Base-by-base conservation (phyloP, 2,797 vertebrate genomes). In the Melanogrammus aeglefinus region DNA sequence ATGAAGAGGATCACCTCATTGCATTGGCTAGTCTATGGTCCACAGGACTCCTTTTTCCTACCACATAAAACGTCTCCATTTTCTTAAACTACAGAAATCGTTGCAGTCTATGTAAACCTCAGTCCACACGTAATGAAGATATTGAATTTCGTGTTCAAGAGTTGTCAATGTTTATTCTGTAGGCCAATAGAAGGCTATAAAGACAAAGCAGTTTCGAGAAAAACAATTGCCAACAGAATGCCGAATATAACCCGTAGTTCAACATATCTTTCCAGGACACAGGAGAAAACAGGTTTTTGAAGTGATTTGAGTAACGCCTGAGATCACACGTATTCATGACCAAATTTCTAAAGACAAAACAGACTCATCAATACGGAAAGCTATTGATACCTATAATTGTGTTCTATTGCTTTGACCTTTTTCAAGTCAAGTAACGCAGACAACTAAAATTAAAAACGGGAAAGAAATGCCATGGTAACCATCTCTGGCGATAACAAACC, bases 231-330 rank as follows among this genome's bases (percentile, higher is more conserved):
- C 4, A 21, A 7, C 1, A 8, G 57, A 63, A 63, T n/a, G 51
- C 51, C 24, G 51, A 21, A 8, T 14, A 63, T 7, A 3, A 63
- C 57, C 57, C 24, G 57, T 63, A 24, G 24, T 63, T 63, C 18
- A 63, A 63, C 57, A 63, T 18, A 24, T 24, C 51, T 24, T 63
- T 63, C 29, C 69, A 33, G 69, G 12, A 71, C 69, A 29, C 27
- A 31, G 69, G 29, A 70, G 66, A 72, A 72, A 77, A 10, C 8
- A 71, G 47, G 71, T 39, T 38, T 70, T 72, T 44, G 18, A 72
- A 29, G 69, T 72, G 76, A 72, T 47, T 51, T 63, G 80, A 72
- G 74, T 70, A 86, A 83, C 27, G 87, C 87, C 88, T 88, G 84
- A 89, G 88, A 79, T 85, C 39, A 72, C 41, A 72, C 29, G 70